Evolutionary conservation across 2,113 vertebrate genomes (phyloP), one percentile per base, ranked within the genome.

Genomic region (Myxocyprinus asiaticus): DNA sequence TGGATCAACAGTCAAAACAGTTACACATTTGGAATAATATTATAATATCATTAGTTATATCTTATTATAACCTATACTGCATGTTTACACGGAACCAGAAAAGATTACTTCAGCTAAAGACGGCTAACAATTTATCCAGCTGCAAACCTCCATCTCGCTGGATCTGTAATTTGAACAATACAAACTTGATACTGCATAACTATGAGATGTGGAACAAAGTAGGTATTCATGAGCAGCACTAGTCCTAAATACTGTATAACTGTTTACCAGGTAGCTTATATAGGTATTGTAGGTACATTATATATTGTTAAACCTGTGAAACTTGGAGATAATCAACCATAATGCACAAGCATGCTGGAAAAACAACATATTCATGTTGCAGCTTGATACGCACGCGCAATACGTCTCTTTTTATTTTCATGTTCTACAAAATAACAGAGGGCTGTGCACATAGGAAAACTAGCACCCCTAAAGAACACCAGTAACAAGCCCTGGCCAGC

Each of bases 191-290:
- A 77, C 73, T 66, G 53, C 56, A 51, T 63, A 67, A 15, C 71
- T 71, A 51, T 43, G 14, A 43, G 53, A 77, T 74, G 42, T 75
- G 59, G 50, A 79, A 50, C 61, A 44, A 68, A 51, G 65, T 17
- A 69, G 44, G 44, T 65, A 51, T 77, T 44, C 12, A 64, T 42
- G 53, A 61, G 63, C 44, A 62, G 44, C 48, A 17, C 43, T 42
- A 70, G 51, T 62, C 4, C 48, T 81, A 77, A 70, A 82, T 42
- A 80, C 58, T 9, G 10, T 50, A 8, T 47, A 63, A 4, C 68
- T 75, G 58, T 59, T 80, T 44, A 68, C 51, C 53, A 63, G 68
- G 59, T 76, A 74, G 75, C 53, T 77, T 71, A 82, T 78, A 65
- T 6, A 44, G 69, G 72, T 73, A 78, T 33, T 81, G 65, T 70